Evolutionary conservation across 2,113 vertebrate genomes (phyloP).

Genomic region (Vulpes lagopus): DNA sequence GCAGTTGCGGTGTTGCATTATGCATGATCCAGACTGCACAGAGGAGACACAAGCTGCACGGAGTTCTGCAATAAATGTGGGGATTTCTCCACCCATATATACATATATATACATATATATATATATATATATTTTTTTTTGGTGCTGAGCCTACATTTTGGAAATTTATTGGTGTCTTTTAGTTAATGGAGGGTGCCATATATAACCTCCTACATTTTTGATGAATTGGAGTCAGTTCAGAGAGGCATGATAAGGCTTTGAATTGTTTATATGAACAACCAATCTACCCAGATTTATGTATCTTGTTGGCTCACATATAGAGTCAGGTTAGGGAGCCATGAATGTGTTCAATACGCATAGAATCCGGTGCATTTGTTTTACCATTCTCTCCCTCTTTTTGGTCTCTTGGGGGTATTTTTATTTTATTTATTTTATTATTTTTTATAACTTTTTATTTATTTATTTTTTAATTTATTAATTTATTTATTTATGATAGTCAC

Average conservation of each 20-base stretch:
- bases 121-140: constrained; percentile 62
- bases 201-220: constrained; percentile 80
- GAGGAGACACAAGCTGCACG: constrained; percentile 72
- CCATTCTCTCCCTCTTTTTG: background rate
- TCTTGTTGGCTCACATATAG: constrained; percentile 28
- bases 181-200: constrained; percentile 78
- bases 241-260: constrained; percentile 73
- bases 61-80: constrained; percentile 66
- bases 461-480: too few relatives aligned
- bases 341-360: background rate
- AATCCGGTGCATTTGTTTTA: background rate
- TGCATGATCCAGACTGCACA: constrained; percentile 87
- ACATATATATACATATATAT: background rate
- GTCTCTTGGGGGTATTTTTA: background rate
- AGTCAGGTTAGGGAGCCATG: background rate
- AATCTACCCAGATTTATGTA: constrained; percentile 66
- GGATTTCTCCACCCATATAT: constrained; percentile 66
- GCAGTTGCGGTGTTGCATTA: constrained; percentile 89
- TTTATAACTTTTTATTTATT: too few relatives aligned
- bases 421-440: too few relatives aligned
- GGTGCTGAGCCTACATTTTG: constrained; percentile 81
- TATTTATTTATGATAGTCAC: too few relatives aligned
- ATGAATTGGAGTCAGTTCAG: constrained; percentile 71
- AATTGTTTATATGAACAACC: constrained; percentile 67
- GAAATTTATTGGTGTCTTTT: constrained; percentile 84